phyloP scores from a whole-genome alignment of 1,140 invertebrate species.

The Bombyx mori region ASM3026992v2 NC_085116.1:8006501-8007000 shows the following conservation, averaged over 20 bases:
- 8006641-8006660: background rate
- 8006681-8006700: too few relatives aligned
- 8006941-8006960: slow-evolving; percentile 28
- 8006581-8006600: background rate
- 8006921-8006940: slow-evolving; percentile 1
- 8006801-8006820: background rate
- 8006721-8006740: slow-evolving; percentile 6
- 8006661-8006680: too few relatives aligned
- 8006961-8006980: slow-evolving; percentile 32
- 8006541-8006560: slow-evolving; percentile 24
- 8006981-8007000: slow-evolving; percentile 26
- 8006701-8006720: too few relatives aligned
- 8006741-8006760: slow-evolving; percentile 30
- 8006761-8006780: slow-evolving; percentile 5
- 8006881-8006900: too few relatives aligned
- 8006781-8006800: background rate
- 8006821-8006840: too few relatives aligned
- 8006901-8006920: too few relatives aligned
- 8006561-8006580: too few relatives aligned
- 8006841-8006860: too few relatives aligned
- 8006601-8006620: slow-evolving; percentile 36
- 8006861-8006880: too few relatives aligned
- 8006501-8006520: slow-evolving; percentile 28
- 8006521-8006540: slow-evolving; percentile 19
- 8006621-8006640: slow-evolving; percentile 61